These are phyloP conservation scores for Orthonychiurus folsomi DNA, from an alignment of 2,888 invertebrate genomes.

Conservation along the genomic window DNA sequence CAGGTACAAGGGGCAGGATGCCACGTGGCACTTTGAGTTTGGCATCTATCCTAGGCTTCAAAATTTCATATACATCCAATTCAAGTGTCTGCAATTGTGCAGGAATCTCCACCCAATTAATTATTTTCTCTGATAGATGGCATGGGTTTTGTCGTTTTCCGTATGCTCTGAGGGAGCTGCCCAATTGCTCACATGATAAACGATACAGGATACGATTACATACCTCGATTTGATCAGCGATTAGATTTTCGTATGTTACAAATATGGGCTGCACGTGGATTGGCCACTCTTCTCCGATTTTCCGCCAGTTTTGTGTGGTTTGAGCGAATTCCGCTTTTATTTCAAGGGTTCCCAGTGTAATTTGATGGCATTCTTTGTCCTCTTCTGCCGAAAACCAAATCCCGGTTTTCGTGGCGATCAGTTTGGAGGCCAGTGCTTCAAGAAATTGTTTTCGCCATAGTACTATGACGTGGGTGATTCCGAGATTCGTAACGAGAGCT, in stretches of 20 bases:
- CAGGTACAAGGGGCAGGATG: slow-evolving; percentile 19
- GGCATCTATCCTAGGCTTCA: not conserved
- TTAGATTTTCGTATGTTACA: slow-evolving; percentile 20
- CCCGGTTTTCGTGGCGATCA: slow-evolving; percentile 9
- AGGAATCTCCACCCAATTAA: not conserved
- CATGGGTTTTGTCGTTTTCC: not conserved
- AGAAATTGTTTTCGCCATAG: slow-evolving; percentile 23
- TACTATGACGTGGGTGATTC: slow-evolving; percentile 22
- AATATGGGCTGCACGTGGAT: slow-evolving; percentile 20
- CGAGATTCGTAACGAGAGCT: slow-evolving; percentile 12
- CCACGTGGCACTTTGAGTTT: slow-evolving; percentile 6
- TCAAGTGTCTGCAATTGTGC: not conserved
- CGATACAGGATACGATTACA: not conserved
- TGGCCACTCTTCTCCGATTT: slow-evolving; percentile 22
- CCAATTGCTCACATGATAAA: slow-evolving; percentile 3
- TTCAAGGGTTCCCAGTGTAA: not conserved
- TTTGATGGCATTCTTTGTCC: not conserved
- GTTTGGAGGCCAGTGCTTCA: slow-evolving; percentile 17
- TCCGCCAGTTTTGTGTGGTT: slow-evolving; percentile 17
- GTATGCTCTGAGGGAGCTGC: not conserved
- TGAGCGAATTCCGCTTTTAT: not conserved
- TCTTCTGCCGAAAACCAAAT: not conserved
- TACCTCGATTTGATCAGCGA: not conserved
- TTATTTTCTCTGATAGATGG: not conserved
- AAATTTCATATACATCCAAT: not conserved